These are phyloP conservation scores for Platanista minor DNA, from an alignment of 2,113 vertebrate species.

Conservation along the genomic window DNA sequence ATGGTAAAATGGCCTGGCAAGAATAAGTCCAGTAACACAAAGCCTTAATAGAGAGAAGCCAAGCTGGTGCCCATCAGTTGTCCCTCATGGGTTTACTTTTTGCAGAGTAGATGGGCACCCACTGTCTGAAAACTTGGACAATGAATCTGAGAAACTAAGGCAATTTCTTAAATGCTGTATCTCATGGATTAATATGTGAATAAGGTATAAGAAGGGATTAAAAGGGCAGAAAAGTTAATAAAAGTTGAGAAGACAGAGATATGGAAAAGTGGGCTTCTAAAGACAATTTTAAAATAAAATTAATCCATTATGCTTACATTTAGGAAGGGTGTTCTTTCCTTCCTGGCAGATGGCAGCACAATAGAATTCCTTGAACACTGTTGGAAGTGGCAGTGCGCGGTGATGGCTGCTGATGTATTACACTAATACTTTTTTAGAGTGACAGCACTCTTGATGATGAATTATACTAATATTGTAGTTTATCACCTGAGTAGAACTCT, in stretches of 20 bases:
- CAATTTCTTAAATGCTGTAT: neutral
- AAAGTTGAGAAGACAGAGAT: neutral
- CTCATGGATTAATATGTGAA: neutral
- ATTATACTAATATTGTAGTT: constrained; percentile 65
- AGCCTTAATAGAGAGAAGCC: neutral
- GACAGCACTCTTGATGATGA: constrained; percentile 57
- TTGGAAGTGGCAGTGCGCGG: neutral
- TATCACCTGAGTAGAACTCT: constrained; percentile 55
- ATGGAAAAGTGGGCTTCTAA: neutral
- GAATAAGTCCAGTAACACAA: neutral
- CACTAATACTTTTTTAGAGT: constrained; percentile 61
- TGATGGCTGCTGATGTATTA: constrained; percentile 57
- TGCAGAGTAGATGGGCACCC: neutral
- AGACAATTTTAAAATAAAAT: neutral
- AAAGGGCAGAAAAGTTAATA: neutral
- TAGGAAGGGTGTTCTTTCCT: neutral
- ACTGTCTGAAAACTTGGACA: neutral
- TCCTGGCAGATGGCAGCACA: neutral
- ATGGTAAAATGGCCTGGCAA: neutral
- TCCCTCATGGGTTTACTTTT: neutral
- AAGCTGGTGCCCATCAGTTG: neutral
- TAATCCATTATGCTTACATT: neutral
- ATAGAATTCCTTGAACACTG: neutral
- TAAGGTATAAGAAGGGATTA: neutral
- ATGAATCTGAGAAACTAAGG: neutral